Evolutionary conservation across 2,113 vertebrate species (phyloP).

Genomic region (Salvelinus sp.): DNA sequence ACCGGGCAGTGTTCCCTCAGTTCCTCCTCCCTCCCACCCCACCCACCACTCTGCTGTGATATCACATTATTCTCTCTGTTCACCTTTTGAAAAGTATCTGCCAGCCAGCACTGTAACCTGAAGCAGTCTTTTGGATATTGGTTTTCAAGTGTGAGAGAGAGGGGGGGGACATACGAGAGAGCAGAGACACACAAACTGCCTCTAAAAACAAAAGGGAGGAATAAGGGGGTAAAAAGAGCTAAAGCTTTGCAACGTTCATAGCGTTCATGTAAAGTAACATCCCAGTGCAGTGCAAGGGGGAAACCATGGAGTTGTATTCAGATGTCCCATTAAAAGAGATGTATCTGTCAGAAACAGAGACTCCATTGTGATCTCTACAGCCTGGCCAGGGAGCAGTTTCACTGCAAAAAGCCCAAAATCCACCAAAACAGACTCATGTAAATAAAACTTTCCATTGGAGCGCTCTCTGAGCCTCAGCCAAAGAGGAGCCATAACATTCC

Average conservation of each 20-base stretch:
- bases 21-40: slow-evolving; percentile 9
- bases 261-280: slow-evolving; percentile 51
- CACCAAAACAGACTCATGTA: slow-evolving; percentile 41
- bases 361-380: slow-evolving; percentile 28
- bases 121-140: slow-evolving; percentile 67
- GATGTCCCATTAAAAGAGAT: slow-evolving; percentile 52
- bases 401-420: slow-evolving; percentile 39
- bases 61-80: slow-evolving; percentile 34
- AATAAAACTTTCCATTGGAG: slow-evolving; percentile 20
- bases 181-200: slow-evolving; percentile 55
- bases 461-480: slow-evolving; percentile 36
- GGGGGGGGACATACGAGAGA: background rate
- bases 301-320: slow-evolving; percentile 58
- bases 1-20: slow-evolving; percentile 15
- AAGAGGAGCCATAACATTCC: slow-evolving; percentile 49
- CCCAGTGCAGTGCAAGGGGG: slow-evolving; percentile 36
- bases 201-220: slow-evolving; percentile 55
- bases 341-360: slow-evolving; percentile 53
- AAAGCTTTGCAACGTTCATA: background rate
- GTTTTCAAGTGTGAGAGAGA: slow-evolving; percentile 62
- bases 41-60: slow-evolving; percentile 37
- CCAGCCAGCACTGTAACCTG: slow-evolving; percentile 69
- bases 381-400: slow-evolving; percentile 45
- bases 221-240: slow-evolving; percentile 23
- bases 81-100: slow-evolving; percentile 70